Base-by-base conservation (phyloP, 2,797 vertebrate genomes). In the Masticophis lateralis region DNA sequence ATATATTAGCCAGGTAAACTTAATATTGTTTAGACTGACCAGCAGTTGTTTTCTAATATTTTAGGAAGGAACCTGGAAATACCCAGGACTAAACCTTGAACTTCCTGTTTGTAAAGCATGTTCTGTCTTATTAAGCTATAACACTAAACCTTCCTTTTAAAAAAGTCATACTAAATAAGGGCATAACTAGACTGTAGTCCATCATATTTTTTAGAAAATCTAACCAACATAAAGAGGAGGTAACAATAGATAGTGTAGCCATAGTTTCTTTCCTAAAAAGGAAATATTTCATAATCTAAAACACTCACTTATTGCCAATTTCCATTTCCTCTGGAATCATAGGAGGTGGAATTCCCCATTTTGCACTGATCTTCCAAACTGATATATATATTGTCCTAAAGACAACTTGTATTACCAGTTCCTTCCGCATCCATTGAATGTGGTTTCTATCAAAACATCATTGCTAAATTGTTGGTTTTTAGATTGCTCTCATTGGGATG, bases 211-310 rank as follows among this genome's bases (percentile, higher is more conserved):
- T 83, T 94, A 91, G 47, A 95, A 93, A 95, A 90, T 56, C 53
- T 51, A 10, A 0, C 59, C 37, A 56, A 16, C 95, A 61, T 4
- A 55, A 83, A 57, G 86, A 91, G 55, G 6, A 16, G 90, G 91
- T 60, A 22, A 74, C 57, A 59, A 1, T 4, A 94, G 79, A 13
- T 47, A 69, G 61, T 83, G 56, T 63, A 2, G 22, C 69, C 0
- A 0, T 89, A 92, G 59, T 90, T 88, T 91, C 59, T 22, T 89
- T 57, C 28, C 92, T 59, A 79, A 16, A n/a, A 94, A 95, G 90
- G 90, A 96, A 96, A 92, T 14, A 63, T 43, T 57, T 20, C 28
- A 28, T 91, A 94, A 53, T 88, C 90, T 90, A 91, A 83, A 96
- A 92, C 91, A 63, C 53, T 28, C 91, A 0, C 0, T 90, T 88